Conservation (phyloP, 2,888 invertebrate species). For the Seira ritae region DNA sequence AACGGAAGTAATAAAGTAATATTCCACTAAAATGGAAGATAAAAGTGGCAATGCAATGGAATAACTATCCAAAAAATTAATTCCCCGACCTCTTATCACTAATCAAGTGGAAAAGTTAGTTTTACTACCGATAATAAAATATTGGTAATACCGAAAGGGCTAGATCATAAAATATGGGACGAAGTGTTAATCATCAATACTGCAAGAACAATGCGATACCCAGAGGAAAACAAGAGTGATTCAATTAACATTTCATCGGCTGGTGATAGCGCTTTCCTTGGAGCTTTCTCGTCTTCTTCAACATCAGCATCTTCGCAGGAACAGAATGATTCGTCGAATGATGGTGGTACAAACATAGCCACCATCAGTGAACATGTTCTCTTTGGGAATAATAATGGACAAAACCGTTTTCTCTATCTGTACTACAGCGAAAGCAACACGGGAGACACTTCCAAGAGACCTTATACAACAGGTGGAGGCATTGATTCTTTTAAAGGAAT, state of each 20-base stretch:
- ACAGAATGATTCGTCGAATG: neutral
- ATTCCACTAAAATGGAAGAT: too few species aligned
- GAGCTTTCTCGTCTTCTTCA: slow-evolving; percentile 27
- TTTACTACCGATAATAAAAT: too few species aligned
- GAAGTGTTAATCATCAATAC: neutral
- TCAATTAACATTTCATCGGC: slow-evolving; percentile 24
- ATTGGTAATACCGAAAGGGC: neutral
- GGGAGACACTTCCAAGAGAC: slow-evolving; percentile 14
- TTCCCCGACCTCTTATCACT: too few species aligned
- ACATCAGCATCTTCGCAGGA: slow-evolving; percentile 19
- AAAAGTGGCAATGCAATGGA: too few species aligned
- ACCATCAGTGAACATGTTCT: slow-evolving; percentile 56
- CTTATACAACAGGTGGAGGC: slow-evolving; percentile 45
- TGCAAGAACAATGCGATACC: slow-evolving; percentile 51
- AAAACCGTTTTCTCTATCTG: slow-evolving; percentile 49
- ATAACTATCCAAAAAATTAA: too few species aligned
- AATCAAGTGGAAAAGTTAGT: too few species aligned
- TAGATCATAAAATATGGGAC: neutral
- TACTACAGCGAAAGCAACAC: slow-evolving; percentile 42
- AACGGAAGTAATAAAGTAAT: too few species aligned
- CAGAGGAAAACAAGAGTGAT: slow-evolving; percentile 33
- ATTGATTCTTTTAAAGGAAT: neutral
- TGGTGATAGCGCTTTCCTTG: neutral
- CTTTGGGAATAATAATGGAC: slow-evolving; percentile 54
- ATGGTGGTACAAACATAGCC: slow-evolving; percentile 31